Base-by-base conservation (phyloP, 2,113 vertebrate species). In the Lophochroa leadbeateri region DNA sequence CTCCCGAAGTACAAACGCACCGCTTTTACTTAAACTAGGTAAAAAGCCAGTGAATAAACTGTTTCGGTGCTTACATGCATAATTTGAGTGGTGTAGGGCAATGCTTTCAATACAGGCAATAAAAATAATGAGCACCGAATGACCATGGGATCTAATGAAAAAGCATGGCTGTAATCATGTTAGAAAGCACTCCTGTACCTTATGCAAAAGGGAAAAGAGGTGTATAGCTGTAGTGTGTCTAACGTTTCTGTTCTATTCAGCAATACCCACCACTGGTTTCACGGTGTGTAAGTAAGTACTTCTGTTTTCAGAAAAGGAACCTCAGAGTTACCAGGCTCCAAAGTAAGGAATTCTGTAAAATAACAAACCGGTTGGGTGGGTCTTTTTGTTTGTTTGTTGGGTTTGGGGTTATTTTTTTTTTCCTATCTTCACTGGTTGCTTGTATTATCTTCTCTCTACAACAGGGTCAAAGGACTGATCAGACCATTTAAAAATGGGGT, bases 41-140 rank as follows among this genome's bases (percentile, higher is more conserved):
- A 58, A 58, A 33, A 39, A 41, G 37, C 3, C 46, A 11, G n/a
- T 4, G 24, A 7, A 41, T 25, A 50, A 44, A 19, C 2, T 5
- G 10, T 4, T 68, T 6, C 9, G 44, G 17, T 17, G 49, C 17
- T 31, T 5, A 6, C 4, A 5, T 0, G 10, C 11, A 2, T 27
- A 2, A 6, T 19, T 28, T 14, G 37, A 6, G 24, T 19, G 70
- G 29, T 27, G 28, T 50, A 61, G 21, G 12, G 43, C 43, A 23
- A 31, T 24, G 1, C 25, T 33, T 13, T 11, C 39, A 33, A 27
- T 16, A 17, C 3, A 24, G 16, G 29, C 17, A 70, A 29, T 43
- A 7, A 61, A 57, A 79, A 21, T 6, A 37, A 41, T 1, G 4
- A 72, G 44, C 24, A 20, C 8, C 3, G 21, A 47, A 35, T 33